Percentiles rank a stretch among this genome's conserved stretches.
These are phyloP conservation scores for Camponotus pennsylvanicus DNA, from an alignment of 1,140 invertebrate genomes.

Conservation along the genomic window DNA sequence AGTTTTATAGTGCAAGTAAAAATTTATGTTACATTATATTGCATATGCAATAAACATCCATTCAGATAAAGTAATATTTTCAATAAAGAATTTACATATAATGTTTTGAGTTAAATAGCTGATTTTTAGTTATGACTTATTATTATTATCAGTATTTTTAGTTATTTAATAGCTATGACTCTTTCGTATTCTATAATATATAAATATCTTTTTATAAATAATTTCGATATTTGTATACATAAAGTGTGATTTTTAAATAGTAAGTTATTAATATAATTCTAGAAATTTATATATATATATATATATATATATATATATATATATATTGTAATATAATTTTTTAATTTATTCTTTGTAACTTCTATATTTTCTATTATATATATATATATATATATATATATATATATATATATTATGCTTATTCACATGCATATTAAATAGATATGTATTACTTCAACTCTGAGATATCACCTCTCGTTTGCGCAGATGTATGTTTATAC, in stretches of 20 bases:
- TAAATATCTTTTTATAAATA: constrained; percentile 43
- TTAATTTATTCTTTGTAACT: not conserved
- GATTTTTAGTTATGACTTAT: not conserved
- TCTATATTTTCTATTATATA: too few species aligned
- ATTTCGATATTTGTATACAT: not conserved
- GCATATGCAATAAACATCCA: not conserved
- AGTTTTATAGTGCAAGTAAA: constrained; percentile 34
- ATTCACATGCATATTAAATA: not conserved
- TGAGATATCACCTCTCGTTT: too few species aligned
- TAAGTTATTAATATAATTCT: not conserved
- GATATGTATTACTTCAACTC: too few species aligned
- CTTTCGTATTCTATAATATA: too few species aligned
- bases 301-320: not conserved
- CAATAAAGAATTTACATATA: not conserved
- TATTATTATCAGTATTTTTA: too few species aligned
- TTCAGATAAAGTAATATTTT: constrained; percentile 1
- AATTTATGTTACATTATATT: constrained; percentile 31
- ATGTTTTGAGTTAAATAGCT: not conserved
- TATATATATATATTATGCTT: too few species aligned
- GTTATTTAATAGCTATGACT: not conserved
- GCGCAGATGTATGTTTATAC: not conserved
- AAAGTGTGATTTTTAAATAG: not conserved
- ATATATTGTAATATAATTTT: not conserved
- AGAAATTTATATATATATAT: not conserved
- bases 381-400: too few species aligned